Evolutionary conservation across 2,888 invertebrate species (phyloP).

Genomic region (Lampropteryx suffumata): DNA sequence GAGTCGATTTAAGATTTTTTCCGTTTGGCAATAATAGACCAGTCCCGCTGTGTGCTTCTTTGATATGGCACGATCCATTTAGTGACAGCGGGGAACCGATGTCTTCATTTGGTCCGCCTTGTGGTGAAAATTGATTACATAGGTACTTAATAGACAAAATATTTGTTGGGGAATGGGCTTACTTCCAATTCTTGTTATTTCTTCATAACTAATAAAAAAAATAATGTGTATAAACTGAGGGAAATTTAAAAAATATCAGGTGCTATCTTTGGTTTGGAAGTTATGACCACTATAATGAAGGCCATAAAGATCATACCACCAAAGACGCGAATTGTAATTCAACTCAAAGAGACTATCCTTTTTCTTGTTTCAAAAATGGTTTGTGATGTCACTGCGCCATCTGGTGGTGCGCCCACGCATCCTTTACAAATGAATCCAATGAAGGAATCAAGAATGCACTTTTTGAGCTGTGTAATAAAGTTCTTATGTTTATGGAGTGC

Average conservation of each 20-base stretch:
- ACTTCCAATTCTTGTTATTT: not conserved
- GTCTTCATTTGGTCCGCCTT: slow-evolving; percentile 62
- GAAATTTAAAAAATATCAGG: no score
- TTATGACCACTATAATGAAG: not conserved
- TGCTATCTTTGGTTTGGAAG: not conserved
- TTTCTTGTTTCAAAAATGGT: slow-evolving; percentile 13
- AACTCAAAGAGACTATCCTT: slow-evolving; percentile 10
- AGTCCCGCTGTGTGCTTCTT: slow-evolving; percentile 61
- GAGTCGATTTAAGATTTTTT: slow-evolving; percentile 54
- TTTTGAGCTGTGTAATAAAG: slow-evolving; percentile 11
- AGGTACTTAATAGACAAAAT: slow-evolving; percentile 23
- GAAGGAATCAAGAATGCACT: slow-evolving; percentile 14
- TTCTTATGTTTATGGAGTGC: not conserved
- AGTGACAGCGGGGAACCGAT: slow-evolving; percentile 62
- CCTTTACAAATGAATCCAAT: slow-evolving; percentile 13
- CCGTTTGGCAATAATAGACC: slow-evolving; percentile 46
- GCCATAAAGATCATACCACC: slow-evolving; percentile 7
- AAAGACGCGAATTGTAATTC: slow-evolving; percentile 14
- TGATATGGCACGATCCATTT: slow-evolving; percentile 57
- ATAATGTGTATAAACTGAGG: no score
- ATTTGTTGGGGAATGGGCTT: slow-evolving; percentile 7
- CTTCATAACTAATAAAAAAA: not conserved
- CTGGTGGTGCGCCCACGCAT: slow-evolving; percentile 22
- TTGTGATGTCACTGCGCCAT: slow-evolving; percentile 25
- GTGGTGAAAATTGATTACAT: slow-evolving; percentile 40